phyloP scores from a whole-genome alignment of 1,140 invertebrate genomes.

The Papilio polyxenes region DNA sequence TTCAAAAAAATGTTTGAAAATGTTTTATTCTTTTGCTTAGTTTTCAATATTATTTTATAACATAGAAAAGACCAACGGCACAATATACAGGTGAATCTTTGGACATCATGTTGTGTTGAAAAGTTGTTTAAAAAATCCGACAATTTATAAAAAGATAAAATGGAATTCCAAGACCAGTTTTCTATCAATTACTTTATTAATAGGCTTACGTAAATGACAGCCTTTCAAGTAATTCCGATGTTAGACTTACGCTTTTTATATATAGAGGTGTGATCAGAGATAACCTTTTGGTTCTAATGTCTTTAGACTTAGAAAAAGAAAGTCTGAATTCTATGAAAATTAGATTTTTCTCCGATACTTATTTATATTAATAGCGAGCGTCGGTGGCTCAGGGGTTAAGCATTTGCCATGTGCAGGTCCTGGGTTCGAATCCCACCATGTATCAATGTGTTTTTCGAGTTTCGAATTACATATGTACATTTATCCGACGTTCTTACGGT shows the following conservation, averaged over 20 bases:
- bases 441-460: too few species aligned
- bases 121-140: not conserved
- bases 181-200: not conserved
- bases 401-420: too few species aligned
- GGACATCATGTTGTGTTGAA: not conserved
- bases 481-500: too few species aligned
- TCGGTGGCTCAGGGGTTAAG: too few species aligned
- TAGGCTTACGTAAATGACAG: not conserved
- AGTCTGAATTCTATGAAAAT: too few species aligned
- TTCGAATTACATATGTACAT: too few species aligned
- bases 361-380: too few species aligned
- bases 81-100: not conserved
- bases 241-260: not conserved
- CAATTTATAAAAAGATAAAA: constrained; percentile 19
- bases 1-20: too few species aligned
- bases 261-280: not conserved
- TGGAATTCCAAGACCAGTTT: not conserved
- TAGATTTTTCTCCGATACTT: too few species aligned
- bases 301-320: not conserved
- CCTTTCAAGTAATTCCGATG: not conserved
- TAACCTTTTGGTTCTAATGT: not conserved
- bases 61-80: not conserved
- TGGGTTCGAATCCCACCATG: too few species aligned
- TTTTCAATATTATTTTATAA: not conserved
- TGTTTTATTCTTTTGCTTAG: too few species aligned